Evolutionary conservation across 2,113 vertebrate genomes (phyloP), one percentile per base, ranked within the genome.

Genomic region (Lampris incognitus): DNA sequence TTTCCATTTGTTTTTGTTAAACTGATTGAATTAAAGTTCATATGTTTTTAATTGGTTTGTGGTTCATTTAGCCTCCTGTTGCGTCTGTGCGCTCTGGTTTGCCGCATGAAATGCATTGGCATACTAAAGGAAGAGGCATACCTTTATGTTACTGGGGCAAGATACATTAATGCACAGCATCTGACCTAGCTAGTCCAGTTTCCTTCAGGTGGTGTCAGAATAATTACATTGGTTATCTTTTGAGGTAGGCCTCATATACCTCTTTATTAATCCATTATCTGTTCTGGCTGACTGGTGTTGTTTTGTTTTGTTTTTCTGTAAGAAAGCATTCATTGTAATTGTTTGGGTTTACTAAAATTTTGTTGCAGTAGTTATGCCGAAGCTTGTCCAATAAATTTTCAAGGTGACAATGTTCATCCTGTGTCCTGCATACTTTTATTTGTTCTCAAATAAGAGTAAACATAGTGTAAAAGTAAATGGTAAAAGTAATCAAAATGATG

Each of bases 301-400:
- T 24, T 24, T 24, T 24, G 24, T 24, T 24, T 24, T 24, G 24
- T 24, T 24, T 24, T 24, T 24, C 24, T 24, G 24, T 67, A 86
- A 73, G 50, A 75, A 46, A 9, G 48, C 36, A 57, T 85, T 71
- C 9, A 59, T 6, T 76, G 24, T 24, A 48, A 46, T 66, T 58
- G 50, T 10, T 50, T 76, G 69, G 60, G 66, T 55, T 7, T 6
- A 57, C 55, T 57, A 24, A 24, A 57, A 81, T 9, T 68, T 74
- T 85, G 77, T 65, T 77, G 24, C 78, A 85, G 74, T 66, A 80
- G 83, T 82, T 80, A 61, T 11, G 46, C 9, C 83, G 81, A 39
- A 63, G 75, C 68, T 82, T 85, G 58, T 79, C 90, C 69, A 92
- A 87, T 91, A 87, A 91, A 89, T 74, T 89, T 86, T 52, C 66